Base-by-base conservation (phyloP, 1,140 invertebrate genomes). In the Nomia melanderi region DNA sequence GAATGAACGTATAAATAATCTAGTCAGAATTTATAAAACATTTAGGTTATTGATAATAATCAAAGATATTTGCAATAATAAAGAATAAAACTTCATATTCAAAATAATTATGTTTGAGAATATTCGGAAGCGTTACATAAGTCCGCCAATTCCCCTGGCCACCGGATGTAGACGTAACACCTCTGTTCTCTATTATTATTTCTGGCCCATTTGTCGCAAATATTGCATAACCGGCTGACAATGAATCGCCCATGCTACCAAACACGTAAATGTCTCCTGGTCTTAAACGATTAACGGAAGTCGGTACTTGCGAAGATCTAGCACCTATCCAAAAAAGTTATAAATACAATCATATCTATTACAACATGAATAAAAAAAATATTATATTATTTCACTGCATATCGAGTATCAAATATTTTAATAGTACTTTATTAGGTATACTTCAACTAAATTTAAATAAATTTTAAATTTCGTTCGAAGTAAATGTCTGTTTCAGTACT, bases 241-340 rank as follows among this genome's bases (percentile, higher is more conserved):
- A 84, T 0, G 95, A 96, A 85, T 96, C 96, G 5, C 96, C 96
- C 79, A 96, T 90, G 5, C 95, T 95, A 0, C 88, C 95, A n/a
- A 96, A 91, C 3, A 96, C 91, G 64, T 95, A 94, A 29, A 96
- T 94, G 85, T 96, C 95, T 39, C 94, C 94, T 2, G 94, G 94
- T 62, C 93, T 92, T 7, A 96, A 88, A 73, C 90, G 81, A 81
- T 96, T 93, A 53, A 94, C 95, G 70, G 83, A 93, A 54, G 54
- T 90, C 25, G 94, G 94, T 69, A 85, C 86, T 79, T 77, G 83
- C 74, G 64, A 53, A 20, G 88, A 93, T 70, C 85, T 91, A 20
- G 71, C 88, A 12, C 14, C 83, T 84, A n/a, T 7, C n/a, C 1
- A n/a, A n/a, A 50, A n/a, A 3, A n/a, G 8, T n/a, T n/a, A 50